These are phyloP conservation scores for Sebastes wilsoni DNA, from an alignment of 2,797 vertebrate species.

Conservation along the genomic window DNA sequence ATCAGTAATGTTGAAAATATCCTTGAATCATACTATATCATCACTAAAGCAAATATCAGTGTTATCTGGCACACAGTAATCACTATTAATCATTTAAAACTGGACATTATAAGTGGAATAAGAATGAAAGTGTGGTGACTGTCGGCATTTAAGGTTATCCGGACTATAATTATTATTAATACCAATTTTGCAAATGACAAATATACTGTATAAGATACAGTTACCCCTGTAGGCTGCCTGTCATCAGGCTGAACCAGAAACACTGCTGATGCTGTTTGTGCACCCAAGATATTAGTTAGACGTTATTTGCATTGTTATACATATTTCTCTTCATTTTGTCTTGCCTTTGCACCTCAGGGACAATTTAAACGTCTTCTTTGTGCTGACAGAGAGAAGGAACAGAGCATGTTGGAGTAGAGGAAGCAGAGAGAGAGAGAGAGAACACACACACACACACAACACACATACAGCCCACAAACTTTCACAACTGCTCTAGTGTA, in stretches of 20 bases:
- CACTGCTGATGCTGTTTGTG: no score
- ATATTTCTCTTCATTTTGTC: neutral
- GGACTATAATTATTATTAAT: neutral
- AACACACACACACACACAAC: neutral
- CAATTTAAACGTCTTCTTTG: neutral
- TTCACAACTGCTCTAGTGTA: conserved; percentile 50
- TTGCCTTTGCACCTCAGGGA: neutral
- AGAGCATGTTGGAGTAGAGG: neutral
- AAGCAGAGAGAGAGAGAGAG: neutral
- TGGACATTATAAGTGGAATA: neutral
- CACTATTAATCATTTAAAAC: neutral
- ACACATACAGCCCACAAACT: conserved; percentile 3
- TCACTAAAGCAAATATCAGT: neutral
- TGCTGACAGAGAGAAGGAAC: neutral
- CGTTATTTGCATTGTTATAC: neutral
- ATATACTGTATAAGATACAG: neutral
- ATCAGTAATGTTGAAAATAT: neutral
- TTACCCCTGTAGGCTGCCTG: no score
- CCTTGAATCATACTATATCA: no score
- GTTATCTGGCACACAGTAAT: neutral
- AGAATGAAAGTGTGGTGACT: neutral
- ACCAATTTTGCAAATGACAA: neutral
- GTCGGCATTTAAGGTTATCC: no score
- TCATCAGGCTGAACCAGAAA: no score
- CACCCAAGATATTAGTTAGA: neutral